Base-by-base conservation (phyloP, 2,888 invertebrate genomes). In the Axea sp. region DNA sequence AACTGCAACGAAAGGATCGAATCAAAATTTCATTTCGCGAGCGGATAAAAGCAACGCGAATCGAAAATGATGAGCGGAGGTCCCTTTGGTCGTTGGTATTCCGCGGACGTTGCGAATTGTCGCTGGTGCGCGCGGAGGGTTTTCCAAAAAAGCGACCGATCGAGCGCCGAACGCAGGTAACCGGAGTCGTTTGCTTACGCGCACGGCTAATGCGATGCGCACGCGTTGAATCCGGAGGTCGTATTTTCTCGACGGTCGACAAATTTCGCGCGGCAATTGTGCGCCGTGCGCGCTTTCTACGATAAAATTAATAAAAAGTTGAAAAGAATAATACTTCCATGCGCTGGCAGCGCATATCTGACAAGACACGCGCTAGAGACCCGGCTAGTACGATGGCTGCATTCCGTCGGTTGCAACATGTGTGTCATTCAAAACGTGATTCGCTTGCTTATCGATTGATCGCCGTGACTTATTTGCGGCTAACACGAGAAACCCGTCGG, bases 341-440 rank as follows among this genome's bases (percentile, higher is more conserved):
- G 62, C 41, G 55, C 35, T 57, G 37, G 59, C 60, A 30, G 51
- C 49, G 45, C 69, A 65, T 73, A 73, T 76, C 69, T 64, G 65
- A 76, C 71, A 69, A 76, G 71, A 76, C 73, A 76, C 72, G 72
- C 68, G 68, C 71, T 55, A 55, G 39, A 51, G 30, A 60, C 60
- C 62, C 73, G 35, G 60, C 57, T 47, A 75, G 60, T 73, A 73
- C 71, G 76, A 73, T 68, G 78, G 76, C 80, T 81, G 83, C 84
- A 83, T 84, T 85, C 84, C 84, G 78, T 76, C 78, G 80, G 79
- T 82, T 82, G 84, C 84, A 82, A 82, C 86, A 86, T 86, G 84
- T 86, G 84, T 86, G 86, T 85, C 86, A 86, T 83, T 84, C 81
- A 79, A 82, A 83, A 86, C 86, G 86, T 86, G 86, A 84, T 82